A percentile compares a stretch with the other conserved stretches of the same genome.
Conservation (phyloP, 2,113 vertebrate genomes). For the Malurus cyaneus region DNA sequence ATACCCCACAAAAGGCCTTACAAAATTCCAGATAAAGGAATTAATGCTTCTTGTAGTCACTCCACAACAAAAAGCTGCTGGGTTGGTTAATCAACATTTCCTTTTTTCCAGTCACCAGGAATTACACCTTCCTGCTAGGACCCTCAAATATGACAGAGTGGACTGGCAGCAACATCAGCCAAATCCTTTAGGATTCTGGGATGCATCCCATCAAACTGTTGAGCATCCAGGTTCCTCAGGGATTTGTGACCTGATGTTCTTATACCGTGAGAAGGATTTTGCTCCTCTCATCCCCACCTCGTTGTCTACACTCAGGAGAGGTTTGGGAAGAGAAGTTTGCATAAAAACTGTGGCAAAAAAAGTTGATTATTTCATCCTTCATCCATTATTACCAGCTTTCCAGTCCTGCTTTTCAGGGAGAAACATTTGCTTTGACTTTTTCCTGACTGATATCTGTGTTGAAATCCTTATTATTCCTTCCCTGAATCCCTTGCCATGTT, state of each 20-base stretch:
- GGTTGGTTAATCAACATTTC: rapidly evolving
- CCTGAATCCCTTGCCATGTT: background rate
- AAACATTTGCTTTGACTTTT: rapidly evolving
- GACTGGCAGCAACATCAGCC: background rate
- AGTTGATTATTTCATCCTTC: background rate
- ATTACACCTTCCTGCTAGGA: background rate
- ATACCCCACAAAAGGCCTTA: background rate
- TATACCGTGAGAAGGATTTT: background rate
- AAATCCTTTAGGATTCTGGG: background rate
- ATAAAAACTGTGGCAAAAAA: background rate
- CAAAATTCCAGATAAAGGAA: background rate
- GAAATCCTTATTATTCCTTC: background rate
- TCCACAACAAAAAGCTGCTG: background rate
- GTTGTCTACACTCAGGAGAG: background rate
- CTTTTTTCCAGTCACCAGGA: background rate
- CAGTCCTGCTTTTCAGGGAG: background rate
- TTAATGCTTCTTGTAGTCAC: background rate
- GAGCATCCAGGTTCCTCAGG: background rate
- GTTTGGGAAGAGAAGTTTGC: background rate
- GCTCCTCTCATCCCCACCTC: background rate
- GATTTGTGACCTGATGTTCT: background rate
- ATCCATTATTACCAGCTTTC: background rate
- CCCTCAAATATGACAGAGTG: rapidly evolving
- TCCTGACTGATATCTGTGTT: background rate
- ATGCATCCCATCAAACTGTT: background rate